A percentile compares a stretch with the other conserved stretches of the same genome.
Conservation (phyloP, 2,888 invertebrate genomes). For the Plagiodera versicolora region DNA sequence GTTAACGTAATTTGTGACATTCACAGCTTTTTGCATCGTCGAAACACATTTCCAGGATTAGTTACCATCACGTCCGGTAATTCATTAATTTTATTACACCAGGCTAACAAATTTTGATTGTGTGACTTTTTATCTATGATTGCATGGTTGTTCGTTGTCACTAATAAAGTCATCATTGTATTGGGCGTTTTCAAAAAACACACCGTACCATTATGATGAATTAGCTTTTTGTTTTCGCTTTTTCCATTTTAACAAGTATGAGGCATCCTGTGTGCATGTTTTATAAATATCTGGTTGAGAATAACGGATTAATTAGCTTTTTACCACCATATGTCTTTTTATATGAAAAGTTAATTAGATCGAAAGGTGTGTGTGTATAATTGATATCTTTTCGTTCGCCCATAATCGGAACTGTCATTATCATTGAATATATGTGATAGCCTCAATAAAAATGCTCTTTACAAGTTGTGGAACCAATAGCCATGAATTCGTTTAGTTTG, state of each 20-base stretch:
- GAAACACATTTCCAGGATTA: constrained; percentile 32
- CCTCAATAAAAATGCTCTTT: background rate
- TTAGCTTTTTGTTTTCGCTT: constrained; percentile 41
- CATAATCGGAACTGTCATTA: constrained; percentile 9
- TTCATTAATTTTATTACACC: constrained; percentile 36
- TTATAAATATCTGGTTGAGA: constrained; percentile 29
- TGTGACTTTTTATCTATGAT: constrained; percentile 32
- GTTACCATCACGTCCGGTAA: constrained; percentile 39
- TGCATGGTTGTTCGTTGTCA: constrained; percentile 29
- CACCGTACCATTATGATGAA: constrained; percentile 40
- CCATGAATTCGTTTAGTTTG: too few species aligned
- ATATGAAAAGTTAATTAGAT: constrained; percentile 17
- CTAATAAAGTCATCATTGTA: constrained; percentile 45
- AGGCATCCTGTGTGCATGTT: constrained; percentile 20
- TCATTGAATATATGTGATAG: background rate
- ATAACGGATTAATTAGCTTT: constrained; percentile 31
- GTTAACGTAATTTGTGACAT: constrained; percentile 1
- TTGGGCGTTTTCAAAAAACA: constrained; percentile 35
- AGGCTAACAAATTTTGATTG: constrained; percentile 21
- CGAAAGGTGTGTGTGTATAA: constrained; percentile 14
- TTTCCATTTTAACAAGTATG: constrained; percentile 25
- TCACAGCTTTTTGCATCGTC: constrained; percentile 17
- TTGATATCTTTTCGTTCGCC: constrained; percentile 3
- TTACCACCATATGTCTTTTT: constrained; percentile 19
- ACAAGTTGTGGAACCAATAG: too few species aligned